phyloP scores from a whole-genome alignment of 2,797 vertebrate genomes.

The Scleropages formosus region DNA sequence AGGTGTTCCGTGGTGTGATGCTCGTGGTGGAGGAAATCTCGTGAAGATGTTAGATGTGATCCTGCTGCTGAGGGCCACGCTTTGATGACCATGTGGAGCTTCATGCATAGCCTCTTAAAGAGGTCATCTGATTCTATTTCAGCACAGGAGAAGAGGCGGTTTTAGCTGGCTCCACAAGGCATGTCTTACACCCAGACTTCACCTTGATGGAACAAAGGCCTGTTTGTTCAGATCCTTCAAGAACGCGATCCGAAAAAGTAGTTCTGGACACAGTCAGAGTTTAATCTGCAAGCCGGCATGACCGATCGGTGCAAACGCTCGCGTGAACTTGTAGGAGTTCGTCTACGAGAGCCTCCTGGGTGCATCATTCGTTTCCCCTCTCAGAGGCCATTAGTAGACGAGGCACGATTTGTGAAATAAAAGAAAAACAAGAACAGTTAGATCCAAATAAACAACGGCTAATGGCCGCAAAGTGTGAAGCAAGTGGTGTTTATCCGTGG shows the following conservation, averaged over 20 bases:
- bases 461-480: slow-evolving; percentile 12
- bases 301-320: not conserved
- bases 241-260: not conserved
- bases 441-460: slow-evolving; percentile 30
- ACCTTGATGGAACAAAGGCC: not conserved
- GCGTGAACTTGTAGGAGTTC: not conserved
- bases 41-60: too few relatives aligned
- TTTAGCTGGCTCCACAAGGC: not conserved
- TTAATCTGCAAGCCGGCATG: not conserved
- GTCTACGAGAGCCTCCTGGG: not conserved
- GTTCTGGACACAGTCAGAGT: slow-evolving; percentile 4
- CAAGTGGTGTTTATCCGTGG: slow-evolving; percentile 34
- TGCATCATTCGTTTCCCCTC: slow-evolving; percentile 14
- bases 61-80: not conserved
- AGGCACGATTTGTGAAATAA: not conserved
- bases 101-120: not conserved
- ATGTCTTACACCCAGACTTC: not conserved
- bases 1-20: too few relatives aligned
- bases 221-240: not conserved
- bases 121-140: not conserved
- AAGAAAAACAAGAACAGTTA: not conserved
- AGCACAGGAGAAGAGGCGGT: slow-evolving; percentile 7
- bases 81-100: not conserved
- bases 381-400: not conserved
- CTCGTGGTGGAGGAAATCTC: too few relatives aligned